Base-by-base conservation (phyloP, 2,797 vertebrate genomes). In the Sphaeramia orbicularis region DNA sequence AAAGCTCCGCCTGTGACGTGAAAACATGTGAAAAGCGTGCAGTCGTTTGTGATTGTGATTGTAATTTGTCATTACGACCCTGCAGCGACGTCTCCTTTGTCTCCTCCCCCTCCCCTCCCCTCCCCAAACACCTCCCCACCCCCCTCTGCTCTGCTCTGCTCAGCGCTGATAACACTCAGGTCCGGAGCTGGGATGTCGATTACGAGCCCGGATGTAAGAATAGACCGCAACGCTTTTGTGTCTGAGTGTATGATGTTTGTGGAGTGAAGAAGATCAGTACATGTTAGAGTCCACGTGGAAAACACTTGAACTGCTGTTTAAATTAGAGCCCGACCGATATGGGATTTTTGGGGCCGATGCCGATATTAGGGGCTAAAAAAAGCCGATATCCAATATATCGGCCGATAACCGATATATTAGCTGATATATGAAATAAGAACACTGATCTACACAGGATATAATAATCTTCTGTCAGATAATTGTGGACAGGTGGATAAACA, bases 111-210 rank as follows among this genome's bases (percentile, higher is more conserved):
- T 12, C 19, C 9, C 19, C 14, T 12, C 19, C 9, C 19, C 41
- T 42, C 53, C 32, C 38, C 15, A n/a, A n/a, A n/a, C n/a, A n/a
- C n/a, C 38, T 42, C 27, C 42, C 27, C 2, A 0, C 14, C 30
- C 18, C 10, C 36, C 59, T 10, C 16, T 71, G 15, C 71, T n/a
- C 32, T 47, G 32, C 48, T 77, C 76, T 77, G 76, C 48, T 45
- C 49, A 13, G 66, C 12, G 54, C 76, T 71, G 73, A 80, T 83
- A 77, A 80, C 65, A 58, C 54, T 51, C 51, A 32, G 32, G 45
- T 65, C 50, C 32, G 21, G 45, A 42, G 61, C 60, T 59, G 44
- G 68, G 63, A 53, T 51, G 65, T 70, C 24, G 13, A 74, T 80
- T 71, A 58, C 62, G 45, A 38, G 30, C 43, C 65, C 21, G 72